Evolutionary conservation across 1,140 invertebrate genomes (phyloP).

Genomic region (Doryteuthis pealeii): DNA sequence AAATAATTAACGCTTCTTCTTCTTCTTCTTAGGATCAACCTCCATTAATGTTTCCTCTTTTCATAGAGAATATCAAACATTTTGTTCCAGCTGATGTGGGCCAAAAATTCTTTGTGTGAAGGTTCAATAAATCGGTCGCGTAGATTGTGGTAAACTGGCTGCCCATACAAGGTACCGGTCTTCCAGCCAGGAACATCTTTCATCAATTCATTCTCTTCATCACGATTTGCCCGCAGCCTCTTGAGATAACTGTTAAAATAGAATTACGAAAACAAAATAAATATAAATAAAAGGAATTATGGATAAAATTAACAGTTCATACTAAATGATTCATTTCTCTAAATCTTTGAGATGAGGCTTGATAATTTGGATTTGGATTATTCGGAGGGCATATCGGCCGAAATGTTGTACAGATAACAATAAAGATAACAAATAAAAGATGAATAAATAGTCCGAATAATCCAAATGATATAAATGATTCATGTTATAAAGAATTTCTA

Average conservation of each 20-base stretch:
- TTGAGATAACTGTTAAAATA: constrained; percentile 68
- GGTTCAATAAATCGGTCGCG: constrained; percentile 65
- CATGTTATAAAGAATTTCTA: background rate
- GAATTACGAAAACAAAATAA: background rate
- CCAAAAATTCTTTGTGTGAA: constrained; percentile 71
- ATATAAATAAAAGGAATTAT: background rate
- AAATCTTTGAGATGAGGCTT: too few relatives aligned
- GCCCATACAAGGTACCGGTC: constrained; percentile 80
- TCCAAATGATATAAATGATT: too few relatives aligned
- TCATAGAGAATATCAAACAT: constrained; percentile 23
- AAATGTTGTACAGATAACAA: too few relatives aligned
- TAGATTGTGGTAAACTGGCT: constrained; percentile 73
- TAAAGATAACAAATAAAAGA: background rate
- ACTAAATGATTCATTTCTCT: too few relatives aligned
- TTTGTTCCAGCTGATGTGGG: constrained; percentile 36
- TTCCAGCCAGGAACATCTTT: constrained; percentile 83
- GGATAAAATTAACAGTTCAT: background rate
- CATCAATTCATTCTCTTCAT: constrained; percentile 85
- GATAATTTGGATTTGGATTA: too few relatives aligned
- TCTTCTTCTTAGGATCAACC: too few relatives aligned
- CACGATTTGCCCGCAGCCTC: constrained; percentile 76
- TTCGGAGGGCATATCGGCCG: too few relatives aligned
- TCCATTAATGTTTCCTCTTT: constrained; percentile 21
- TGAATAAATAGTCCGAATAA: too few relatives aligned
- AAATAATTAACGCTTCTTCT: too few relatives aligned